A percentile compares a stretch with the other conserved stretches of the same genome.
Evolutionary conservation across 92 coral and sea anemone genomes (phyloP).

Genomic region (Porites lobata): DNA sequence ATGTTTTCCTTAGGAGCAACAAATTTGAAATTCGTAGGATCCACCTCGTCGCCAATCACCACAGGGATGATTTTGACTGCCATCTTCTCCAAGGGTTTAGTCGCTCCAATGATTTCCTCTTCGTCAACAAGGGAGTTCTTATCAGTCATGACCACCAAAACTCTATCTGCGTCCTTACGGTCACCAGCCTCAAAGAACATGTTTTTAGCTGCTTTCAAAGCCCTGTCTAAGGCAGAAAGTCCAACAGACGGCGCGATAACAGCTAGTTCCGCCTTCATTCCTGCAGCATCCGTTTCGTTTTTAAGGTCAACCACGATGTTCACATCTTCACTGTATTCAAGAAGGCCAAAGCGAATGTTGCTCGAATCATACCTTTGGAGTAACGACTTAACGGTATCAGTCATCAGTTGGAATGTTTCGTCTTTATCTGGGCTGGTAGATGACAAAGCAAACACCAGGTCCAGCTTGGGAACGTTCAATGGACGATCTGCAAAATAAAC

Average conservation of each 20-base stretch:
- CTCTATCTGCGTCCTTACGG: conserved; percentile 64
- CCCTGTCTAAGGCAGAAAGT: conserved; percentile 54
- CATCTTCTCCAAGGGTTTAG: conserved; percentile 53
- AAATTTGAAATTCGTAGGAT: conserved; percentile 45
- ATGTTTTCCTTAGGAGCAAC: conserved; percentile 36
- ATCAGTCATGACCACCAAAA: conserved; percentile 74
- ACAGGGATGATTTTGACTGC: conserved; percentile 68
- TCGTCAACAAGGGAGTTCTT: conserved; percentile 50
- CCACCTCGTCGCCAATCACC: conserved; percentile 61
- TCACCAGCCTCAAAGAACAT: conserved; percentile 69
- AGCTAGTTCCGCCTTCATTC: conserved; percentile 38
- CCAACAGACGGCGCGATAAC: conserved; percentile 37
- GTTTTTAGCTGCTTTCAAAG: conserved; percentile 43
- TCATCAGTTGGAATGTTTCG: conserved; percentile 49
- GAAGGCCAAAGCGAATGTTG: conserved; percentile 29
- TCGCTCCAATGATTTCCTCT: conserved; percentile 52
- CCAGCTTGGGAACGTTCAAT: conserved; percentile 53
- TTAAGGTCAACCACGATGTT: conserved; percentile 28
- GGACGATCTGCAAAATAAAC: conserved; percentile 64
- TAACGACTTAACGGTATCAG: conserved; percentile 15
- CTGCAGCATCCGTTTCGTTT: conserved; percentile 43
- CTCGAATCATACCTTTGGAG: conserved; percentile 46
- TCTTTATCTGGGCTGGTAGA: conserved; percentile 45
- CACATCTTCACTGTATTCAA: conserved; percentile 1
- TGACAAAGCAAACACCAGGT: conserved; percentile 64